Percentiles rank a stretch among this genome's conserved stretches.
Evolutionary conservation across 2,888 invertebrate genomes (phyloP).

Genomic region (Seladonia tumulorum): DNA sequence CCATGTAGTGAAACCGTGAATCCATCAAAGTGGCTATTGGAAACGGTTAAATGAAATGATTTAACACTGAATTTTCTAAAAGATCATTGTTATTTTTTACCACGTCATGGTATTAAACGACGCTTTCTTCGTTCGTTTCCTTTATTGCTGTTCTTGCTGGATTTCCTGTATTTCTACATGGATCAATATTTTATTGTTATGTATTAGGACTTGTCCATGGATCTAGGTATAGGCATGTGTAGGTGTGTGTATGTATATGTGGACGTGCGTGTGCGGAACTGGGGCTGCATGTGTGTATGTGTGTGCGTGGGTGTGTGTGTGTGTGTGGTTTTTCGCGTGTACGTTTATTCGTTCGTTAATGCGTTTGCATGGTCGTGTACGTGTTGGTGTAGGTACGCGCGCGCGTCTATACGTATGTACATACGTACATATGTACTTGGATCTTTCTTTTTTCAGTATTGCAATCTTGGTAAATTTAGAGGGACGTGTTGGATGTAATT

Average conservation of each 20-base stretch:
- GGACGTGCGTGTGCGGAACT: neutral
- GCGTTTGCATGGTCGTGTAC: neutral
- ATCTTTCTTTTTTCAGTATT: slow-evolving; percentile 33
- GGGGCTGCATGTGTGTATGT: neutral
- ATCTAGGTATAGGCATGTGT: neutral
- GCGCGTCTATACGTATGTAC: neutral
- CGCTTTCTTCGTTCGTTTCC: neutral
- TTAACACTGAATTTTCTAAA: neutral
- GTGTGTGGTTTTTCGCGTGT: neutral
- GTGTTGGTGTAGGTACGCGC: neutral
- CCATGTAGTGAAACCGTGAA: neutral
- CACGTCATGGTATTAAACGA: neutral
- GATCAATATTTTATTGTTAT: neutral
- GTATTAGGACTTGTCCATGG: neutral
- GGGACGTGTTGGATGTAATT: slow-evolving; percentile 79
- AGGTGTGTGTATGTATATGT: neutral
- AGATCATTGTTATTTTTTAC: neutral
- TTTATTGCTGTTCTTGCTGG: neutral
- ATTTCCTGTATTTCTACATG: neutral
- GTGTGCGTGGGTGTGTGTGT: neutral
- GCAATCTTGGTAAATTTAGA: slow-evolving; percentile 61
- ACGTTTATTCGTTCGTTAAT: neutral
- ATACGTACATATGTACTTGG: slow-evolving; percentile 24
- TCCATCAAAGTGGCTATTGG: neutral
- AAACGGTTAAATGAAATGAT: neutral